Base-by-base conservation (phyloP, 1,140 invertebrate species). In the Batillaria attramentaria region DNA sequence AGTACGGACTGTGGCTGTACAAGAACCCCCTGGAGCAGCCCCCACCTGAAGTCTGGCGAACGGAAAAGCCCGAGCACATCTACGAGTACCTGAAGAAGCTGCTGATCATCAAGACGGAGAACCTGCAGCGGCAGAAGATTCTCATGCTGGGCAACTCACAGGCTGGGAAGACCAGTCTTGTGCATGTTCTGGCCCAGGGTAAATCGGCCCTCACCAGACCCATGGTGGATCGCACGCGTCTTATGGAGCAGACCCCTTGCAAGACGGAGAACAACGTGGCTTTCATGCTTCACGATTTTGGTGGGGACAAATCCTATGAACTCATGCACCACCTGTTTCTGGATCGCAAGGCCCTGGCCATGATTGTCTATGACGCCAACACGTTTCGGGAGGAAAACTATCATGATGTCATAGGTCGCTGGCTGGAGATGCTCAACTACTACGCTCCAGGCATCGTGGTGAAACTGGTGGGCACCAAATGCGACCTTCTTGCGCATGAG, bases 1-100 rank as follows among this genome's bases (percentile, higher is more conserved):
- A 90, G 81, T 76, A 83, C 80, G 91, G 91, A 10, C 79, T 91
- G 39, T 91, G 91, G 90, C 78, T 91, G 35, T 88, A 90, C 79
- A 86, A 87, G 54, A 91, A 91, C 75, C 90, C 90, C 18, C 72
- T 91, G 18, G 84, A 81, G 60, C 80, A 84, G 57, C 90, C 90
- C 33, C 91, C 90, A 35, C 86, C 86, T 60, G 84, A 89, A 68
- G 81, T 91, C 6, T 90, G 90, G 90, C 85, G 87, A 72, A 90
- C 90, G 0, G 84, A 87, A 33, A 86, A 89, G 66, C 84, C 89
- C 28, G 80, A 87, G 10, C 85, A 87, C 57, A 90, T 91, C 35
- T 91, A 87, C 81, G 78, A 87, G 20, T 90, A 89, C 77, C 85
- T 91, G 20, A 88, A 87, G 65, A 87, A 86, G 60, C 81, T 88